Conservation (phyloP, 2,113 vertebrate genomes). For the Datnioides undecimradiatus region DNA sequence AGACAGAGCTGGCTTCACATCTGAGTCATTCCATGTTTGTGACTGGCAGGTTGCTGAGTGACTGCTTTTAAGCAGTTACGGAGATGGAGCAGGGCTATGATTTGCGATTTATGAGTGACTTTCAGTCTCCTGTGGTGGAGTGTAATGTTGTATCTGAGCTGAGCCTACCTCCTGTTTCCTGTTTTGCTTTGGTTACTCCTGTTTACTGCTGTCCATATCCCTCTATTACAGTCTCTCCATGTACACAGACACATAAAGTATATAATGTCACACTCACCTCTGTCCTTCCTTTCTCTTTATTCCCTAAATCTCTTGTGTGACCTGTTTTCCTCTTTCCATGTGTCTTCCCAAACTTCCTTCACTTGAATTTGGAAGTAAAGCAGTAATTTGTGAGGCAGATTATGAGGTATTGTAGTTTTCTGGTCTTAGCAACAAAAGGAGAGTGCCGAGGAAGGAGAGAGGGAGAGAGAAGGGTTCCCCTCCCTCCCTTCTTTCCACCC, state of each 20-base stretch:
- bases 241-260: background rate
- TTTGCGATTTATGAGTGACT: no score
- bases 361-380: slow-evolving; percentile 34
- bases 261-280: background rate
- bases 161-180: background rate
- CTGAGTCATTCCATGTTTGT: no score
- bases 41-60: no score
- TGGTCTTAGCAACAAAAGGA: slow-evolving; percentile 53
- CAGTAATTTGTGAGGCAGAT: slow-evolving; percentile 52
- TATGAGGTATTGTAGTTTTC: slow-evolving; percentile 49
- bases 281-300: background rate
- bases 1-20: no score
- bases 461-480: slow-evolving; percentile 65
- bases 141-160: no score
- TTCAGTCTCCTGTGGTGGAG: no score
- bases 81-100: no score
- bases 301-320: background rate
- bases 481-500: slow-evolving; percentile 90
- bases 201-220: background rate
- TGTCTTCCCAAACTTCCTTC: background rate
- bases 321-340: background rate
- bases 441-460: slow-evolving; percentile 49
- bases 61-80: no score
- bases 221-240: background rate
- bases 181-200: background rate